phyloP scores from a whole-genome alignment of 2,113 vertebrate genomes.

The Zapornia atra region DNA sequence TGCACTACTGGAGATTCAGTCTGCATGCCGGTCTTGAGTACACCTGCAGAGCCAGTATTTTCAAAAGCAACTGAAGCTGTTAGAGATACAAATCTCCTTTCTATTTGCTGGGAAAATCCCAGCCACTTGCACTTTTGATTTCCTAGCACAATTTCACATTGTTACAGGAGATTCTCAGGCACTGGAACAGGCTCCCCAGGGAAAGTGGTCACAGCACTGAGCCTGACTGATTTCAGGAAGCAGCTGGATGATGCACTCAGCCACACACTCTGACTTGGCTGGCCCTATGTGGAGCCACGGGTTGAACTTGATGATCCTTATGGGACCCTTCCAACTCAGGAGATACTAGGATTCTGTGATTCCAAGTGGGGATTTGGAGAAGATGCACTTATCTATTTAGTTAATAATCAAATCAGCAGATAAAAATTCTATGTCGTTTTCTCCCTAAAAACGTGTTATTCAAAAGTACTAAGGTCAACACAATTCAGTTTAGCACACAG shows the following conservation, averaged over 20 bases:
- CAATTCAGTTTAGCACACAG: background rate
- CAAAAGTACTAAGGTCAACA: background rate
- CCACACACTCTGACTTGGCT: too few species aligned
- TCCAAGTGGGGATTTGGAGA: background rate
- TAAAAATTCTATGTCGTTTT: background rate
- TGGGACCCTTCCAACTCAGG: too few species aligned
- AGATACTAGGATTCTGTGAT: too few species aligned
- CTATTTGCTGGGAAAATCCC: background rate
- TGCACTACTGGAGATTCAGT: background rate
- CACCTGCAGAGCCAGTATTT: background rate
- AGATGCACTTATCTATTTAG: background rate
- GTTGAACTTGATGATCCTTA: too few species aligned
- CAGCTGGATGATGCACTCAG: too few species aligned
- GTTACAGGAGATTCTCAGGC: background rate
- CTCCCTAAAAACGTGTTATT: background rate
- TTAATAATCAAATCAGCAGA: background rate
- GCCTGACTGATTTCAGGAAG: too few species aligned
- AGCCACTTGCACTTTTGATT: background rate
- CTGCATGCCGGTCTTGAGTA: background rate
- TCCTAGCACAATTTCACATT: background rate
- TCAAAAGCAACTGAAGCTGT: background rate
- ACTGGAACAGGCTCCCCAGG: too few species aligned
- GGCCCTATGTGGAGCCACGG: too few species aligned
- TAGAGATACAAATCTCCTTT: background rate
- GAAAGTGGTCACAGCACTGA: too few species aligned